Percentiles rank a stretch among this genome's conserved stretches.
phyloP scores from a whole-genome alignment of 2,797 vertebrate species.

The Typhlichthys eigenmanni region DNA sequence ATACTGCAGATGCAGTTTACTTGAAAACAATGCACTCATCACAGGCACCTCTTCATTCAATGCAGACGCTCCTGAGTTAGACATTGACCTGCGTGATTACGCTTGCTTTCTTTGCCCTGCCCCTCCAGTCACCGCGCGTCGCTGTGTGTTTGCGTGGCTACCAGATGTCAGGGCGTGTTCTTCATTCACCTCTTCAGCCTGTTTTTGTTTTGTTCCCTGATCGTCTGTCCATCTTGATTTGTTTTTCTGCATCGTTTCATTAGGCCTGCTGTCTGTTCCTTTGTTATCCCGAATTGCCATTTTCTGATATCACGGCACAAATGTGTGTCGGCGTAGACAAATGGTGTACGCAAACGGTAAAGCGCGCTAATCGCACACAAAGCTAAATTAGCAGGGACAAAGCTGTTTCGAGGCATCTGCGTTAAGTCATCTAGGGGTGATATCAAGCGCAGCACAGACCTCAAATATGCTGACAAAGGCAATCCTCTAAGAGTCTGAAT shows the following conservation, averaged over 20 bases:
- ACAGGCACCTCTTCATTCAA: constrained; percentile 24
- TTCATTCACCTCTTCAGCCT: constrained; percentile 33
- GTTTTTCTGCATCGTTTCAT: constrained; percentile 51
- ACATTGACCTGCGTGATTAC: constrained; percentile 53
- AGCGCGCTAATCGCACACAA: background rate
- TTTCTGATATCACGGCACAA: constrained; percentile 18
- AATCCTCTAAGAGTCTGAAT: constrained; percentile 39
- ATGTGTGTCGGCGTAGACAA: background rate
- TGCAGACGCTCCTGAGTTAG: constrained; percentile 36
- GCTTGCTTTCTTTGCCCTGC: constrained; percentile 33
- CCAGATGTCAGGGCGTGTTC: constrained; percentile 50
- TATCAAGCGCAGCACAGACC: constrained; percentile 24
- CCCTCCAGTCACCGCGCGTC: constrained; percentile 37
- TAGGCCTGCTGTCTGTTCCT: constrained; percentile 31
- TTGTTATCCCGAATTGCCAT: constrained; percentile 20
- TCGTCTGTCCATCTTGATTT: constrained; percentile 39
- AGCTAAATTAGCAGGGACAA: background rate
- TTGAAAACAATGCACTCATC: constrained; percentile 13
- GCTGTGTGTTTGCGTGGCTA: constrained; percentile 52
- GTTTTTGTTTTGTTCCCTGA: constrained; percentile 40
- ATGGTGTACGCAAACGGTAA: background rate
- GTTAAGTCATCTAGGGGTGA: constrained; percentile 24
- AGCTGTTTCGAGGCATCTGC: constrained; percentile 3
- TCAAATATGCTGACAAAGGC: constrained; percentile 39
- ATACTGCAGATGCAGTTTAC: background rate